phyloP scores from a whole-genome alignment of 2,113 vertebrate species.

The Ammospiza caudacuta region DNA sequence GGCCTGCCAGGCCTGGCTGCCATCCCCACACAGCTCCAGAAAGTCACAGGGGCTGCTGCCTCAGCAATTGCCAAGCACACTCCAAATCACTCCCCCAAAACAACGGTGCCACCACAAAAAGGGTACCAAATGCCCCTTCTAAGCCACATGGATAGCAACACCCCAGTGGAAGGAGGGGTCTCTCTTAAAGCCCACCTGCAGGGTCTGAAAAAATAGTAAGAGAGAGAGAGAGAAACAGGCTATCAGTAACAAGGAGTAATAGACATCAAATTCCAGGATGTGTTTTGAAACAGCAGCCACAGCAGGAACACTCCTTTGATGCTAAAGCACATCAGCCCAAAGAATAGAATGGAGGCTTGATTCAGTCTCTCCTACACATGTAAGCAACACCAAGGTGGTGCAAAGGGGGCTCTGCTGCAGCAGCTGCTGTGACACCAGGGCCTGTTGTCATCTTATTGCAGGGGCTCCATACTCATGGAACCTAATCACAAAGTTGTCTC shows the following conservation, averaged over 20 bases:
- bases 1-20: background rate
- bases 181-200: background rate
- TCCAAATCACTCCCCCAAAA: background rate
- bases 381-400: rapidly evolving
- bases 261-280: background rate
- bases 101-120: background rate
- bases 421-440: background rate
- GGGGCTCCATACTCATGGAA: no score
- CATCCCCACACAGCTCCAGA: background rate
- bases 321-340: background rate
- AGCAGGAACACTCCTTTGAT: background rate
- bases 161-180: background rate
- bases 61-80: background rate
- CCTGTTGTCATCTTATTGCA: no score
- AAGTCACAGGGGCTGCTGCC: background rate
- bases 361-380: background rate
- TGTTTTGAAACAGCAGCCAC: background rate
- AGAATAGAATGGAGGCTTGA: background rate
- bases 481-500: no score
- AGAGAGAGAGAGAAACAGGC: background rate
- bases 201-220: background rate
- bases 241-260: background rate
- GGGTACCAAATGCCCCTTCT: background rate
- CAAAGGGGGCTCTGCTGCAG: background rate
- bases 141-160: background rate